A percentile compares a stretch with the other conserved stretches of the same genome.
phyloP scores from a whole-genome alignment of 53 echinoderm and acorn worm genomes.

The Echinarachnius parma region DNA sequence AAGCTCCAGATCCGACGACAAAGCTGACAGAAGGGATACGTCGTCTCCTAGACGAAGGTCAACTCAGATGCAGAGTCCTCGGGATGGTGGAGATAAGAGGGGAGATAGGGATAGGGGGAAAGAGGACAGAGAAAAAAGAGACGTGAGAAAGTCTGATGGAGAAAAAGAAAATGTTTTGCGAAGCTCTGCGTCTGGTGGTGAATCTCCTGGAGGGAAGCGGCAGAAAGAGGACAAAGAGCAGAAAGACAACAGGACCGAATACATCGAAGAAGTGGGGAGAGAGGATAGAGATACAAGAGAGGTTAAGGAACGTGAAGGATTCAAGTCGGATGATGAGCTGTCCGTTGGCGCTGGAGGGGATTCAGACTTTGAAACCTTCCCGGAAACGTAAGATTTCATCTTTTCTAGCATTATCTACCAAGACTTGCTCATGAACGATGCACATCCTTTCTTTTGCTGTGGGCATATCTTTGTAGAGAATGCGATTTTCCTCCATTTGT shows the following conservation, averaged over 20 bases:
- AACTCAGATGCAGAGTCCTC: background rate
- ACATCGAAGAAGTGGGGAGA: background rate
- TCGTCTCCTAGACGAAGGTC: constrained; percentile 5
- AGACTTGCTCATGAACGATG: background rate
- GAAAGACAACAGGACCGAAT: background rate
- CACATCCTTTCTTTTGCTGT: background rate
- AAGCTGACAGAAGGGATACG: constrained; percentile 1
- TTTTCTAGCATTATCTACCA: too few relatives aligned
- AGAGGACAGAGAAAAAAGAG: constrained; percentile 4
- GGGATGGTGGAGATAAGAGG: background rate
- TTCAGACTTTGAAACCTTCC: constrained; percentile 52
- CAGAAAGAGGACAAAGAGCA: background rate
- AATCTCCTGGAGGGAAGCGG: background rate
- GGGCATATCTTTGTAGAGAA: background rate
- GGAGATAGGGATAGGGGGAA: too few relatives aligned
- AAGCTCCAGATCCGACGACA: too few relatives aligned
- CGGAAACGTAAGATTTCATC: constrained; percentile 15
- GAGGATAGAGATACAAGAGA: background rate
- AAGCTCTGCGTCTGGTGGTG: too few relatives aligned
- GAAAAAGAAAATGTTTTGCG: background rate
- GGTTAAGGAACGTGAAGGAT: background rate
- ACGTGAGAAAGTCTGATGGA: constrained; percentile 1
- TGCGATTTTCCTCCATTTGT: too few relatives aligned
- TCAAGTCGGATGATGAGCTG: constrained; percentile 77
- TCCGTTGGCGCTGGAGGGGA: constrained; percentile 73